phyloP scores from a whole-genome alignment of 1,140 invertebrate species.

The Teleogryllus occipitalis region DNA sequence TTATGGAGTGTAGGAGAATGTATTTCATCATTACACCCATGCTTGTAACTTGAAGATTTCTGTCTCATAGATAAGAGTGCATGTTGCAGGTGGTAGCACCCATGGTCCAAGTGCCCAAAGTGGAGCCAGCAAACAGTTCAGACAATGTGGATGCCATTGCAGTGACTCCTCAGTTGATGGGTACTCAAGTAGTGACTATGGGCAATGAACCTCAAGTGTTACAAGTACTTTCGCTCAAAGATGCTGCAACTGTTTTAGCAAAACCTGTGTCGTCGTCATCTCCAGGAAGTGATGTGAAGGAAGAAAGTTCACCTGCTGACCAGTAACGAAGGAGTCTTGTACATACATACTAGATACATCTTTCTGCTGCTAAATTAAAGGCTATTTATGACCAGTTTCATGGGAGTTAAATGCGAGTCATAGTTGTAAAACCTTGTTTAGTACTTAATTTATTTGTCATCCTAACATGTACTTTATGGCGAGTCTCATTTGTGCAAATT shows the following conservation, averaged over 20 bases:
- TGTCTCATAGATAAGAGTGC: slow-evolving; percentile 22
- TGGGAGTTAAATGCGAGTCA: background rate
- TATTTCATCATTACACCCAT: no score
- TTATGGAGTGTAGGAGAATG: no score
- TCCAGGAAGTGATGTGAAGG: slow-evolving; percentile 35
- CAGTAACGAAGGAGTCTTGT: slow-evolving; percentile 18
- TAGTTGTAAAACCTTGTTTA: background rate
- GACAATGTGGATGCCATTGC: slow-evolving; percentile 59
- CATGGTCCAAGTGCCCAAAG: slow-evolving; percentile 69
- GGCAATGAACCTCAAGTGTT: slow-evolving; percentile 63
- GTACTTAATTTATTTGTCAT: background rate
- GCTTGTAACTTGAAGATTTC: background rate
- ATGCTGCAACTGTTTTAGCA: slow-evolving; percentile 60
- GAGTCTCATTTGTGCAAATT: no score
- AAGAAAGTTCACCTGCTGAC: slow-evolving; percentile 35
- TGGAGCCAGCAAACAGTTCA: slow-evolving; percentile 43
- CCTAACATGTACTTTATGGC: no score
- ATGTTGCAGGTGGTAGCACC: slow-evolving; percentile 50
- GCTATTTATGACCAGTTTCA: background rate
- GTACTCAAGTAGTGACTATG: slow-evolving; percentile 59
- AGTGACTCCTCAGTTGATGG: slow-evolving; percentile 50
- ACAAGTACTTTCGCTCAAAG: slow-evolving; percentile 73
- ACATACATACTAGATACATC: background rate
- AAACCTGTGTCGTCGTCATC: slow-evolving; percentile 59
- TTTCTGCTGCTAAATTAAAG: background rate